Conservation (phyloP, 2,888 invertebrate species). For the Vanessa cardui region DNA sequence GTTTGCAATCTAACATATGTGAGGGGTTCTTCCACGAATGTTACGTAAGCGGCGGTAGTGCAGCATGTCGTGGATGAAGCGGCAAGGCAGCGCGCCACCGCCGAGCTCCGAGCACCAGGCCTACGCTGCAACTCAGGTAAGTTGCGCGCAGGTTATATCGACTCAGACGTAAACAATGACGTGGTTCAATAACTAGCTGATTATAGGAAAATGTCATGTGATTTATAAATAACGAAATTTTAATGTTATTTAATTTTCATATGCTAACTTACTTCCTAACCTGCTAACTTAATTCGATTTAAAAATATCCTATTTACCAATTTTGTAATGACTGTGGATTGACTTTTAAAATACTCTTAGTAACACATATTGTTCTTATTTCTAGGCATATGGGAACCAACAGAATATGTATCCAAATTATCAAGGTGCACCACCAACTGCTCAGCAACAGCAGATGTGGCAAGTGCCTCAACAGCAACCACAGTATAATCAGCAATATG, state of each 20-base stretch:
- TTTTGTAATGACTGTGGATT: too few relatives aligned
- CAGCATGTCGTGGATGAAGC: conserved; percentile 80
- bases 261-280: too few relatives aligned
- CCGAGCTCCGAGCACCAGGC: conserved; percentile 59
- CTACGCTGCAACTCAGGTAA: conserved; percentile 68
- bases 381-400: conserved; percentile 67
- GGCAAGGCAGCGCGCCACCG: conserved; percentile 59
- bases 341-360: background rate
- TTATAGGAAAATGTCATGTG: conserved; percentile 47
- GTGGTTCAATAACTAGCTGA: conserved; percentile 57
- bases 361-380: conserved; percentile 11
- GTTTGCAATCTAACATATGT: conserved; percentile 69
- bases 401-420: conserved; percentile 67
- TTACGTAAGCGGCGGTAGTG: conserved; percentile 74
- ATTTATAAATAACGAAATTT: conserved; percentile 41
- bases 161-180: conserved; percentile 73
- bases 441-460: conserved; percentile 65
- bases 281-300: too few relatives aligned
- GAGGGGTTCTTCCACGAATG: conserved; percentile 63
- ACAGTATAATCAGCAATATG: conserved; percentile 73
- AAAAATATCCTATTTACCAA: too few relatives aligned
- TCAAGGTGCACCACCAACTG: conserved; percentile 47
- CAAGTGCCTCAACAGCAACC: conserved; percentile 53
- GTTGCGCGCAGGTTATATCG: conserved; percentile 58
- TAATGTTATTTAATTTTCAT: background rate